Percentiles rank a stretch among this genome's conserved stretches.
Conservation (phyloP, 1,140 invertebrate genomes). For the Hycleus cichorii region DNA sequence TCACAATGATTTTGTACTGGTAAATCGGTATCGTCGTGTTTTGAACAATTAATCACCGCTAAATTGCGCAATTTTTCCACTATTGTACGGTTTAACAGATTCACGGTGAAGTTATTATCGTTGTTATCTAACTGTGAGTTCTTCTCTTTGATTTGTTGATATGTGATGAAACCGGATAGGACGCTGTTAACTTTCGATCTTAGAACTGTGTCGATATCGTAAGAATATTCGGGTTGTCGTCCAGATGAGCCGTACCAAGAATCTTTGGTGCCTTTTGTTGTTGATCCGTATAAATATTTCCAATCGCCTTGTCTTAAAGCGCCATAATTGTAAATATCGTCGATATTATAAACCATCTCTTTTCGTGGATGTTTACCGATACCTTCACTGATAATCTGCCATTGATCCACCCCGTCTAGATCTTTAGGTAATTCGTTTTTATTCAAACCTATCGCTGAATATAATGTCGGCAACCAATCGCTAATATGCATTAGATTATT, state of each 20-base stretch:
- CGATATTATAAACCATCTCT: slow-evolving; percentile 75
- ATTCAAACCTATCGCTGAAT: slow-evolving; percentile 46
- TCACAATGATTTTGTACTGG: slow-evolving; percentile 42
- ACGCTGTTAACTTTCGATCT: slow-evolving; percentile 44
- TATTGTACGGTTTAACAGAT: slow-evolving; percentile 35
- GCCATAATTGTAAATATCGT: slow-evolving; percentile 53
- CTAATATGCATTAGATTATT: slow-evolving; percentile 72
- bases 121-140: slow-evolving; percentile 8
- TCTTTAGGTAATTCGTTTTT: slow-evolving; percentile 20
- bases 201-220: slow-evolving; percentile 44
- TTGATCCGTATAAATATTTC: slow-evolving; percentile 65
- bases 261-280: slow-evolving; percentile 42
- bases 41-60: slow-evolving; percentile 41
- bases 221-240: slow-evolving; percentile 32
- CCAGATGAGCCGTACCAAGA: slow-evolving; percentile 55
- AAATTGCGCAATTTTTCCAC: slow-evolving; percentile 40
- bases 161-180: slow-evolving; percentile 42
- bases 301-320: slow-evolving; percentile 59
- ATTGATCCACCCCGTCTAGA: slow-evolving; percentile 66
- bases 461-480: slow-evolving; percentile 84
- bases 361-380: slow-evolving; percentile 44
- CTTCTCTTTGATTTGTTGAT: slow-evolving; percentile 40
- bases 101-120: slow-evolving; percentile 17
- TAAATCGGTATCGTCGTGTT: slow-evolving; percentile 20
- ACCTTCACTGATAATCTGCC: slow-evolving; percentile 52